A percentile compares a stretch with the other conserved stretches of the same genome.
Conservation (phyloP, 1,140 invertebrate species). For the Atta colombica region DNA sequence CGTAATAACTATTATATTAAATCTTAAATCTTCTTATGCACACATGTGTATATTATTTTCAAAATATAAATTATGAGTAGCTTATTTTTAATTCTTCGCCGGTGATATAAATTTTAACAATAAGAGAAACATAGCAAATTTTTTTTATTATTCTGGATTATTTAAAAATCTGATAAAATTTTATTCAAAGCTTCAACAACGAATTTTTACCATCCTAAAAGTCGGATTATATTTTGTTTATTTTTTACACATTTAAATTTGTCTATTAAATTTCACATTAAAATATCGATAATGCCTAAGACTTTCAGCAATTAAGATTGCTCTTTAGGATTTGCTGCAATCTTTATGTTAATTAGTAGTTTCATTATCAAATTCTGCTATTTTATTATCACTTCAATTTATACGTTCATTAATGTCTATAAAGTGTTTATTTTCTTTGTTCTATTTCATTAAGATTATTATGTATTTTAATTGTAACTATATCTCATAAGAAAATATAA, state of each 20-base stretch:
- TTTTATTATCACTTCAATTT: neutral
- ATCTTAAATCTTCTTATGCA: neutral
- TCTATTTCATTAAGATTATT: neutral
- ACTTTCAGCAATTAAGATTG: no score
- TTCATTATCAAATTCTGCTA: neutral
- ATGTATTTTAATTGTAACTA: neutral
- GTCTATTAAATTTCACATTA: no score
- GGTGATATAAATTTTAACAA: no score
- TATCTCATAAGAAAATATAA: neutral
- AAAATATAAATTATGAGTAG: neutral
- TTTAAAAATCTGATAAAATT: no score
- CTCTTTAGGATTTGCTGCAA: no score
- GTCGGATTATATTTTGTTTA: no score
- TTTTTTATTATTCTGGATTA: no score
- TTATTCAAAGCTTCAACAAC: no score
- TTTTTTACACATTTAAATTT: no score
- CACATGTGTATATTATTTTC: neutral
- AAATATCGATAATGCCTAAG: no score
- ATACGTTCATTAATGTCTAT: neutral
- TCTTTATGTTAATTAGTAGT: neutral
- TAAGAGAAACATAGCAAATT: no score
- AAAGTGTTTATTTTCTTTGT: neutral
- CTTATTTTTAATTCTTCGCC: neutral
- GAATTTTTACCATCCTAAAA: no score
- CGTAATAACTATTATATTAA: conserved; percentile 7